Evolutionary conservation across 1,140 invertebrate species (phyloP).

Genomic region (Sminthurides bifidus): DNA sequence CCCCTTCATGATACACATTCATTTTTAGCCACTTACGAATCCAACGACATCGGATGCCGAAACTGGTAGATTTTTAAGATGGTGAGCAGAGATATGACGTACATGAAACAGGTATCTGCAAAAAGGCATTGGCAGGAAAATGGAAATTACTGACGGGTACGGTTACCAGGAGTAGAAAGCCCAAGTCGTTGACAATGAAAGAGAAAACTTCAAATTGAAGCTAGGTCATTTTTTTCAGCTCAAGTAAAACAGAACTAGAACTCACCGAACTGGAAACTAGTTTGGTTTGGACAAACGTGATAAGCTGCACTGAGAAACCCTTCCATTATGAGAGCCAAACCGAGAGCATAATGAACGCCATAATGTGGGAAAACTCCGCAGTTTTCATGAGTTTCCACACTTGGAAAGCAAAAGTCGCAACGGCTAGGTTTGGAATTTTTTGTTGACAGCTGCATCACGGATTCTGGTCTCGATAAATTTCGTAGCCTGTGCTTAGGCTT

Average conservation of each 20-base stretch:
- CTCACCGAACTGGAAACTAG: constrained; percentile 83
- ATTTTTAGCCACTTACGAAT: constrained; percentile 34
- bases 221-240: background rate
- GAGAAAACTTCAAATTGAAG: background rate
- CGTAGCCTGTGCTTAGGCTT: too few species aligned
- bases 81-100: constrained; percentile 46
- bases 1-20: background rate
- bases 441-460: too few species aligned
- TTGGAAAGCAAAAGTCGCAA: constrained; percentile 10
- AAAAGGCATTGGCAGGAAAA: constrained; percentile 26
- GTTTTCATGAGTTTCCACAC: constrained; percentile 8
- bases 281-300: constrained; percentile 74
- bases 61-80: constrained; percentile 50
- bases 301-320: constrained; percentile 72
- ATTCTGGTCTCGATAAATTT: too few species aligned
- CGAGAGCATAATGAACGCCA: constrained; percentile 67
- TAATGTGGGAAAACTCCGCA: constrained; percentile 76
- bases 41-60: constrained; percentile 43
- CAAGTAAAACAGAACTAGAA: background rate
- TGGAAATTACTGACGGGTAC: background rate
- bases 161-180: background rate
- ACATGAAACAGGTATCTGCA: constrained; percentile 53
- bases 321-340: constrained; percentile 70
- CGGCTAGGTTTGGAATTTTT: too few species aligned
- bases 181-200: background rate